phyloP scores from a whole-genome alignment of 1,140 invertebrate genomes.

The Drosophila auraria region DNA sequence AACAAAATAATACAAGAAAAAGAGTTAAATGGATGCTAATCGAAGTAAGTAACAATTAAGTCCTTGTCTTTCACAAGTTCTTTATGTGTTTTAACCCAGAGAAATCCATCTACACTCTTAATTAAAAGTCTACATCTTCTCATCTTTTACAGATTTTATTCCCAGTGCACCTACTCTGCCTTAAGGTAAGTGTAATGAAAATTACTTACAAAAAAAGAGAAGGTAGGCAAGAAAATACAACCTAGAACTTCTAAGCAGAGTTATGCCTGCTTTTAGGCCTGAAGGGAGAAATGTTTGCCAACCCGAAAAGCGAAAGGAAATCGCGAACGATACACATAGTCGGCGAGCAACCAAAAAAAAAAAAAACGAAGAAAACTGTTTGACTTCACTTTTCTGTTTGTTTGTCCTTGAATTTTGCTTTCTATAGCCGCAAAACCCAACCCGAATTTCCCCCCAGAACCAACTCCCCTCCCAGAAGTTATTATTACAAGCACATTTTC shows the following conservation, averaged over 20 bases:
- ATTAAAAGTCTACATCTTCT: not conserved
- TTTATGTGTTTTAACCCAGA: not conserved
- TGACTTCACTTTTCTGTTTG: constrained; percentile 70
- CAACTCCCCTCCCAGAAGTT: constrained; percentile 27
- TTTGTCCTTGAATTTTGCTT: constrained; percentile 79
- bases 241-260: constrained; percentile 72
- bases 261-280: constrained; percentile 29
- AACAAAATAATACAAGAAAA: not conserved
- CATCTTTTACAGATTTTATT: not conserved
- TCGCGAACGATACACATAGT: constrained; percentile 8
- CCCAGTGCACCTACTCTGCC: not conserved
- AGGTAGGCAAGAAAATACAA: constrained; percentile 20
- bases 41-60: not conserved
- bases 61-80: not conserved
- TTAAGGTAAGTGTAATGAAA: constrained; percentile 66
- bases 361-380: constrained; percentile 48
- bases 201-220: constrained; percentile 49
- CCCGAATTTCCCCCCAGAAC: constrained; percentile 15
- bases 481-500: constrained; percentile 83
- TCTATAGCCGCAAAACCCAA: constrained; percentile 34
- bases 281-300: constrained; percentile 47
- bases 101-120: too few species aligned
- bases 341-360: constrained; percentile 1
- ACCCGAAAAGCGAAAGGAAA: constrained; percentile 29
- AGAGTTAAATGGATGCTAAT: not conserved